Base-by-base conservation (phyloP, 2,113 vertebrate genomes). In the Salvelinus fontinalis region DNA sequence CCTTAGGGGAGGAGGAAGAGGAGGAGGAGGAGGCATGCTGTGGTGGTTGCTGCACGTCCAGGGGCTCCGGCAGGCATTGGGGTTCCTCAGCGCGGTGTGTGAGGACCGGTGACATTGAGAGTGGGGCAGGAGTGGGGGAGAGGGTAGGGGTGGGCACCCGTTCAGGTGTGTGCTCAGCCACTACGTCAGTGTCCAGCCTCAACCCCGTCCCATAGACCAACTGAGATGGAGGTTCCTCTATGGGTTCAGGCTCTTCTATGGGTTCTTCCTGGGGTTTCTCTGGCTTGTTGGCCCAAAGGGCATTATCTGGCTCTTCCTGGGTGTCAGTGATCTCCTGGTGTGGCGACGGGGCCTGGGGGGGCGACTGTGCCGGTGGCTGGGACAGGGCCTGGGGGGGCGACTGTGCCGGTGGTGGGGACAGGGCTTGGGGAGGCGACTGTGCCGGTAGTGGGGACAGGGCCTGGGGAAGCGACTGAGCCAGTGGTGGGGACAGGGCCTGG, bases 141-240 rank as follows among this genome's bases (percentile, higher is more conserved):
- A 16, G 65, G 69, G 67, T 70, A 13, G 74, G 60, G 44, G 34
- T 39, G 78, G 74, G 68, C n/a, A 76, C 74, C 67, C 20, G 67
- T 16, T 70, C 31, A 44, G 39, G 8, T 44, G 39, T 44, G 39
- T 82, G 76, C 59, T 89, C 84, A 29, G 71, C 78, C 74, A 76
- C 81, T 20, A 29, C 54, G 57, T 91, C 93, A 91, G 84, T 92
- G 92, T 96, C 95, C 86, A 93, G 95, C 88, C 94, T 95, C 86
- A 94, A 93, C 89, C 94, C 95, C 86, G 94, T 93, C 89, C 96
- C 96, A 29, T 95, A 96, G 86, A 95, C 89, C 91, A 95, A 95
- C 16, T 73, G 76, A 13, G 79, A 69, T 0, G 85, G 80, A 76
- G 78, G 70, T 64, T 18, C 51, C 51, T 18, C 51, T 16, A 18